Percentiles rank a stretch among this genome's conserved stretches.
Conservation (phyloP, 2,797 vertebrate genomes). For the Eupleurogrammus muticus region DNA sequence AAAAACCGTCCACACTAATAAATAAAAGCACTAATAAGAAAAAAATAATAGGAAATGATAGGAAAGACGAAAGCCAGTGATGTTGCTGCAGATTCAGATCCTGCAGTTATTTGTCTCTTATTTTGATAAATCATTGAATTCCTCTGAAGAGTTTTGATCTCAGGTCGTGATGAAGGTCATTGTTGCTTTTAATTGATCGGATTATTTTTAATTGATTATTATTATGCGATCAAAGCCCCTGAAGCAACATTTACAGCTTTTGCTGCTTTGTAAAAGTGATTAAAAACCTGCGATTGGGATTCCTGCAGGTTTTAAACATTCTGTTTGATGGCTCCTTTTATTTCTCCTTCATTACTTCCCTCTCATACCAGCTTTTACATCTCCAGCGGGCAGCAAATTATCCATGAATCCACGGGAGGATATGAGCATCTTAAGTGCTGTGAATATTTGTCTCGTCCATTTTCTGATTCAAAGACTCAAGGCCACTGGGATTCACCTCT, state of each 20-base stretch:
- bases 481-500: conserved; percentile 55
- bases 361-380: conserved; percentile 68
- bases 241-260: conserved; percentile 1
- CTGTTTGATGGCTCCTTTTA: conserved; percentile 70
- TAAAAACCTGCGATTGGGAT: conserved; percentile 56
- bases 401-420: conserved; percentile 63
- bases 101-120: no score
- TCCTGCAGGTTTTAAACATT: conserved; percentile 71
- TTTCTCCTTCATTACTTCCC: conserved; percentile 63
- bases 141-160: no score
- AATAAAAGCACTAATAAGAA: no score
- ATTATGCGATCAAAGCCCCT: neutral
- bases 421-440: conserved; percentile 66
- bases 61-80: no score
- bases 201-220: neutral
- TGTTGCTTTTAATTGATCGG: no score
- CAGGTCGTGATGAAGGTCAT: no score
- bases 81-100: no score
- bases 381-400: conserved; percentile 77
- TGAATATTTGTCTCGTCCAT: conserved; percentile 76
- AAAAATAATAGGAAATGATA: no score
- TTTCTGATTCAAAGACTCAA: conserved; percentile 73
- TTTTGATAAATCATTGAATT: no score
- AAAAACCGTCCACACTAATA: no score
- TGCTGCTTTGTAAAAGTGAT: conserved; percentile 27